These are phyloP conservation scores for Setipinna tenuifilis DNA, from an alignment of 2,797 vertebrate species.

Conservation along the genomic window DNA sequence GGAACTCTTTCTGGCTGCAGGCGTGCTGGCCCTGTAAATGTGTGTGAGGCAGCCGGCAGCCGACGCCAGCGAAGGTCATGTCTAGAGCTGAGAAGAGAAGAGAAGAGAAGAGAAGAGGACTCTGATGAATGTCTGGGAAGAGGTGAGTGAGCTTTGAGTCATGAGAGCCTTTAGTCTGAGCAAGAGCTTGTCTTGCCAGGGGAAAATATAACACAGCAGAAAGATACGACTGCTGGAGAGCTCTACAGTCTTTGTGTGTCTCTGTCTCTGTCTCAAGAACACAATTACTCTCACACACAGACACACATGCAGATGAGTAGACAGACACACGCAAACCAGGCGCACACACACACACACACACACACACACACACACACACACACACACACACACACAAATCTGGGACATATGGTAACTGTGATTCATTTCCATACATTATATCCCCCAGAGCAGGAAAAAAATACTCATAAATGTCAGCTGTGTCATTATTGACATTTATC, in stretches of 20 bases:
- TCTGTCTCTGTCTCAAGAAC: too few species aligned
- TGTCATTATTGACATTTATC: conserved; percentile 8
- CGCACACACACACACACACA: too few species aligned
- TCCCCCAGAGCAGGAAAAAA: background rate
- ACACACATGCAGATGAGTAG: too few species aligned
- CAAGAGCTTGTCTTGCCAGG: background rate
- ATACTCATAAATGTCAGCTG: background rate
- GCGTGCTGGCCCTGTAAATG: background rate
- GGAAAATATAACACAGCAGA: too few species aligned
- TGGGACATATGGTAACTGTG: background rate
- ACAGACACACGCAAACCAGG: too few species aligned
- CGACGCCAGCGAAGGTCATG: background rate
- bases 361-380: conserved; percentile 28
- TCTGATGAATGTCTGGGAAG: background rate
- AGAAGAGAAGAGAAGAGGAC: background rate
- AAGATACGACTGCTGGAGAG: too few species aligned
- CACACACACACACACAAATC: background rate
- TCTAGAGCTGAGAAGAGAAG: background rate
- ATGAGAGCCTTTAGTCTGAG: background rate
- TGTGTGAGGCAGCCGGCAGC: background rate
- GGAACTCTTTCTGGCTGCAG: background rate
- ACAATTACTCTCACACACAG: too few species aligned
- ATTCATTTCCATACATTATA: background rate
- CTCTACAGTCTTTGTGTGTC: too few species aligned
- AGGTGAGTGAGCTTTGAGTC: background rate